These are phyloP conservation scores for Alitta virens DNA, from an alignment of 2,888 invertebrate genomes.

Conservation along the genomic window DNA sequence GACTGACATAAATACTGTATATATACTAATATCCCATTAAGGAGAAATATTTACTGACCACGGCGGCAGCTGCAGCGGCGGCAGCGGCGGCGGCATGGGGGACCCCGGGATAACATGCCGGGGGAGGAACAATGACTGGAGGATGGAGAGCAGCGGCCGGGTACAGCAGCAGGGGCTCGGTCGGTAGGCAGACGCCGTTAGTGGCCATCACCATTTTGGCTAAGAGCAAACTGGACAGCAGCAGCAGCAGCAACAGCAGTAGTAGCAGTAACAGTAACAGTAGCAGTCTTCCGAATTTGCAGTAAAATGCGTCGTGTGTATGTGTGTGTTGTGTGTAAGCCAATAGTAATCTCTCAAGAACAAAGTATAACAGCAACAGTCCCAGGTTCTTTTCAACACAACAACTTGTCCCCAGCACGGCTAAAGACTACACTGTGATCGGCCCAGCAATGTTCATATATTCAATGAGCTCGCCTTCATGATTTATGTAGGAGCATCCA, in stretches of 20 bases:
- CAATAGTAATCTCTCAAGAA: no score
- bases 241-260: no score
- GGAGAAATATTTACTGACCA: not conserved
- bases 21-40: not conserved
- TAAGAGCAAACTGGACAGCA: not conserved
- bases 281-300: no score
- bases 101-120: not conserved
- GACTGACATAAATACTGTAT: no score
- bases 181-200: conserved; percentile 15
- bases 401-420: no score
- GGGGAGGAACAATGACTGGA: conserved; percentile 9
- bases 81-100: not conserved
- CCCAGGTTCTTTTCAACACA: no score
- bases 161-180: conserved; percentile 16
- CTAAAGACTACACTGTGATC: no score
- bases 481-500: conserved; percentile 9
- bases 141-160: conserved; percentile 9
- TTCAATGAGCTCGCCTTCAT: conserved; percentile 12
- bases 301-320: no score
- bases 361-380: no score
- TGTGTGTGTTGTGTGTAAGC: no score
- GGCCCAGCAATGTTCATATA: conserved; percentile 2
- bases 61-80: not conserved
- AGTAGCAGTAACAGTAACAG: no score
- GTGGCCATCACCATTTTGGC: conserved; percentile 14